Percentiles rank a stretch among this genome's conserved stretches.
phyloP scores from a whole-genome alignment of 1,140 invertebrate species.

The Thaumatotibia leucotreta region DNA sequence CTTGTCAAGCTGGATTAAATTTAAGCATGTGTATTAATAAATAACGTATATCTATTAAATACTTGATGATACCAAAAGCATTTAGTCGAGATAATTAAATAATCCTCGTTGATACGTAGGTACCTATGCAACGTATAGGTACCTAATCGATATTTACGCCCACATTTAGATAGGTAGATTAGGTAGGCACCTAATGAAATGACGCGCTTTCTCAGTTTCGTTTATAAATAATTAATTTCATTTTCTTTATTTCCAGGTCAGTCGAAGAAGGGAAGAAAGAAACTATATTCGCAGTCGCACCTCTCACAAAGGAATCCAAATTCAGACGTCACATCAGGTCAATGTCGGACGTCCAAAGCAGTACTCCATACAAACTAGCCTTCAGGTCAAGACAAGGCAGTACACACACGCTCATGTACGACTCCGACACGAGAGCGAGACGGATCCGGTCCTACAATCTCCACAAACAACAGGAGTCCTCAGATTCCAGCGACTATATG shows the following conservation, averaged over 20 bases:
- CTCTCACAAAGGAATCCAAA: constrained; percentile 61
- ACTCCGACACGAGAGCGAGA: constrained; percentile 58
- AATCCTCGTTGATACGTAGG: too few relatives aligned
- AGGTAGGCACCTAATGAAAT: too few relatives aligned
- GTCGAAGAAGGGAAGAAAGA: constrained; percentile 49
- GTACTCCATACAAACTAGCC: constrained; percentile 56
- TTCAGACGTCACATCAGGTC: constrained; percentile 61
- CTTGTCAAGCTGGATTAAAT: too few relatives aligned
- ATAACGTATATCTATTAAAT: too few relatives aligned
- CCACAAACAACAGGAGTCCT: constrained; percentile 45
- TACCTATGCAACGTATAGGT: too few relatives aligned
- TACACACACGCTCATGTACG: constrained; percentile 54
- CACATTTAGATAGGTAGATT: too few relatives aligned
- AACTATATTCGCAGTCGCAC: constrained; percentile 39
- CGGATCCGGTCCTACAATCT: constrained; percentile 41
- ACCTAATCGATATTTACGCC: too few relatives aligned
- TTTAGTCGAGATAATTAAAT: too few relatives aligned
- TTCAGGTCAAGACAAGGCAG: constrained; percentile 50
- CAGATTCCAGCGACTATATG: constrained; percentile 59
- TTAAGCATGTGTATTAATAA: too few relatives aligned
- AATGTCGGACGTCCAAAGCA: constrained; percentile 68
- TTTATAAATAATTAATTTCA: not conserved
- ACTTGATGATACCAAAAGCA: too few relatives aligned
- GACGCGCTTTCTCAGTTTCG: too few relatives aligned
- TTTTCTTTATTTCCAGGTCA: constrained; percentile 53